Evolutionary conservation across 2,113 vertebrate genomes (phyloP).

Genomic region (Hypomesus transpacificus): DNA sequence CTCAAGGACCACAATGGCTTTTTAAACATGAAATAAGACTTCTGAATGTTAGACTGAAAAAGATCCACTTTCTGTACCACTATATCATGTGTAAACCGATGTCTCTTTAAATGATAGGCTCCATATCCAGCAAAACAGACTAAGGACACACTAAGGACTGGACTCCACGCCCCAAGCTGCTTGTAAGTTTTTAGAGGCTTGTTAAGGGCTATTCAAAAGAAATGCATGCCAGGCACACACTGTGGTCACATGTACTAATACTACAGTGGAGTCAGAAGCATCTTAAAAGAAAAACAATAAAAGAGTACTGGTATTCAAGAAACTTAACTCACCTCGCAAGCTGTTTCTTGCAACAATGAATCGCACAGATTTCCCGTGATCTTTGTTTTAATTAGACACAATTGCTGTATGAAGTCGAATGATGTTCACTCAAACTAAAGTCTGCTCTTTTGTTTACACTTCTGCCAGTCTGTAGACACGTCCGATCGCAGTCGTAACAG

Average conservation of each 20-base stretch:
- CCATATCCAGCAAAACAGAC: not conserved
- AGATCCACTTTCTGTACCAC: not conserved
- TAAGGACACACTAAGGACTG: too few species aligned
- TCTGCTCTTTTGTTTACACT: not conserved
- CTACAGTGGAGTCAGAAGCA: not conserved
- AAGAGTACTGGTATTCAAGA: not conserved
- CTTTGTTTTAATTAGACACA: not conserved
- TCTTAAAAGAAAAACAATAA: too few species aligned
- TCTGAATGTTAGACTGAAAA: not conserved
- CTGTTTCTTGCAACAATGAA: not conserved
- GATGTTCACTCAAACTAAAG: not conserved
- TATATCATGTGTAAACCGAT: not conserved
- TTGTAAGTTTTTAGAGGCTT: too few species aligned
- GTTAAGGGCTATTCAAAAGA: too few species aligned
- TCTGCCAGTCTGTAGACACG: not conserved
- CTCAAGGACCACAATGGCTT: not conserved
- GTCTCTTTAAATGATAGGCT: not conserved
- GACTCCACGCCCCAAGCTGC: too few species aligned
- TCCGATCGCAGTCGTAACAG: not conserved
- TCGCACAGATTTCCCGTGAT: not conserved
- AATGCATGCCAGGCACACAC: too few species aligned
- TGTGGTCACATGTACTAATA: not conserved
- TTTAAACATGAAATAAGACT: not conserved
- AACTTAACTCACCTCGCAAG: not conserved
- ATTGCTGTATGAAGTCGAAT: not conserved